phyloP scores from a whole-genome alignment of 2,113 vertebrate species.

The Siniperca chuatsi region DNA sequence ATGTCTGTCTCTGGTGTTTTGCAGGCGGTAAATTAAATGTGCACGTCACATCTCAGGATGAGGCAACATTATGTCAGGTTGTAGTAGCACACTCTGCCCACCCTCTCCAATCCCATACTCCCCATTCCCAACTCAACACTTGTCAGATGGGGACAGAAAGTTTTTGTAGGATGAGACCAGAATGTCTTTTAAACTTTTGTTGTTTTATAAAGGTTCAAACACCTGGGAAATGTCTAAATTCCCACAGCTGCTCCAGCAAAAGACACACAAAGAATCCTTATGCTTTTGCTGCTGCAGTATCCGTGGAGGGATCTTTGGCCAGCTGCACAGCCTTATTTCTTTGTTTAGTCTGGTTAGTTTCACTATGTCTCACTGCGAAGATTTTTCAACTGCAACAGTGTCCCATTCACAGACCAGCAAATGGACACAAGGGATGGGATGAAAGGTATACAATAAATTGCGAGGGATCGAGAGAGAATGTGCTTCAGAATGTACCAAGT shows the following conservation, averaged over 20 bases:
- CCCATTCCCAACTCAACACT: conserved; percentile 8
- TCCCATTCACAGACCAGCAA: conserved; percentile 46
- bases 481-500: conserved; percentile 81
- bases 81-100: conserved; percentile 34
- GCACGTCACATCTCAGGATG: conserved; percentile 37
- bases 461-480: conserved; percentile 54
- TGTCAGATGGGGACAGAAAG: conserved; percentile 28
- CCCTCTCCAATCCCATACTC: not conserved
- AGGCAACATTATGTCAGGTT: conserved; percentile 45
- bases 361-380: conserved; percentile 27
- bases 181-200: not conserved
- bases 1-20: conserved; percentile 50
- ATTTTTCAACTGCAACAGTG: conserved; percentile 30
- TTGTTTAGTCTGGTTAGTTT: conserved; percentile 62
- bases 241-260: conserved; percentile 13
- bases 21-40: conserved; percentile 31
- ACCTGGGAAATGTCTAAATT: conserved; percentile 20
- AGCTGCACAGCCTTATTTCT: conserved; percentile 40
- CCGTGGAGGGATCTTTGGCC: conserved; percentile 21
- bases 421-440: conserved; percentile 49
- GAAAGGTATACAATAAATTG: conserved; percentile 69
- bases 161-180: conserved; percentile 7
- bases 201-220: conserved; percentile 14
- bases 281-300: conserved; percentile 24
- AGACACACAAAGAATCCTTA: conserved; percentile 26